Evolutionary conservation across 2,113 vertebrate genomes (phyloP), one percentile per base, ranked within the genome.

Genomic region (Engraulis encrasicolus): DNA sequence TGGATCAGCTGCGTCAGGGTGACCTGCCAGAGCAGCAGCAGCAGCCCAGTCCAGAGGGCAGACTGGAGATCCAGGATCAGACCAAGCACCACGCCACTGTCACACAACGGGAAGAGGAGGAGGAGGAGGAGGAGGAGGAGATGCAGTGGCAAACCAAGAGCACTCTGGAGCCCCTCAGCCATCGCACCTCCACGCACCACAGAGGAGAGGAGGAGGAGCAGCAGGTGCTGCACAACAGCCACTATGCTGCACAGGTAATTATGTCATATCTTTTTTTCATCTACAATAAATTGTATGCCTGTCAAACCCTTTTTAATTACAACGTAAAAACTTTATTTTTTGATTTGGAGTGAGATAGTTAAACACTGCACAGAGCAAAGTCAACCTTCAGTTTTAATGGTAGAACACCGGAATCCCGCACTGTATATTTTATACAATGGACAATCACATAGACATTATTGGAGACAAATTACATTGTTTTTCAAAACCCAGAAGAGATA

Each of bases 231-330:
- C 96, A 94, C 88, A 96, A 97, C 89, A 95, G 93, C 66, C 95
- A 96, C 86, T 97, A 97, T 83, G 92, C 96, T 66, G 94, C 94
- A 81, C 96, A 97, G 96, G 96, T 97, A 91, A 94, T 89, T 88
- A 77, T 61, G 54, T n/a, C 18, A 80, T 87, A 14, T n/a, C n/a
- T n/a, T n/a, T n/a, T n/a, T n/a, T n/a, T n/a, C n/a, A n/a, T n/a
- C n/a, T n/a, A n/a, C n/a, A n/a, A n/a, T n/a, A n/a, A n/a, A n/a
- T n/a, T n/a, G n/a, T n/a, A n/a, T n/a, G n/a, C n/a, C n/a, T n/a
- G n/a, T n/a, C n/a, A n/a, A n/a, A n/a, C n/a, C n/a, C n/a, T n/a
- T n/a, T n/a, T n/a, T n/a, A n/a, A n/a, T n/a, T n/a, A n/a, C n/a
- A n/a, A n/a, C n/a, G n/a, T n/a, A n/a, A n/a, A n/a, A n/a, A n/a